Evolutionary conservation across 1,140 invertebrate species (phyloP), one percentile per base, ranked within the genome.

Genomic region (Steinernema khuongi): DNA sequence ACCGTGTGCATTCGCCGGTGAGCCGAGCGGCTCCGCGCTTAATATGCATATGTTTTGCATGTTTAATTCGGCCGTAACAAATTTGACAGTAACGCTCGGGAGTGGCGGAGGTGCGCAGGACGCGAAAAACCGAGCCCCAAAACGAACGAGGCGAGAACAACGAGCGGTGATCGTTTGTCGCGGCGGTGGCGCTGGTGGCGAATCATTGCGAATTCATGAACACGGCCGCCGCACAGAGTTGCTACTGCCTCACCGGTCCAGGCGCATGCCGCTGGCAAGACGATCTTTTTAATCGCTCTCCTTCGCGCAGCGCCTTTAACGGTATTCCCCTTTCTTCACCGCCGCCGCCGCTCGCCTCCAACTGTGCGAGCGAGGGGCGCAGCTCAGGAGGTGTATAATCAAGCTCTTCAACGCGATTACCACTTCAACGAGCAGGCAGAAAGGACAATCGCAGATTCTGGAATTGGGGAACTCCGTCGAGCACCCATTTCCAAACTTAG

Each of bases 251-350:
- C 36, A 17, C 11, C 11, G 11, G 11, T 60, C 19, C 11, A n/a
- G 36, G n/a, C 7, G n/a, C 36, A 11, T 41, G 50, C 50, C 50
- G 50, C 11, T 60, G 50, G 50, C 50, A 22, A 60, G 50, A 60
- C 50, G 50, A 60, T 60, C 50, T 60, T 60, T 60, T 60, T 60
- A 60, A 60, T 60, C 50, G 50, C 50, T 60, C 26, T 60, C 50
- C 50, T 60, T 60, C 19, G 50, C 50, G 50, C 50, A 60, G 50
- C 50, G 50, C 50, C 50, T 60, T 60, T 60, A 60, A 14, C 50
- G 50, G 50, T 60, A 60, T 60, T 60, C 26, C 50, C 50, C 50
- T 17, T 60, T 60, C 50, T 60, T 60, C 50, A 22, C n/a, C n/a
- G n/a, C n/a, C n/a, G n/a, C 36, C 36, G n/a, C 14, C 50, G 50